Percentiles rank a stretch among this genome's conserved stretches.
These are phyloP conservation scores for Sylvicapra grimmia DNA, from an alignment of 2,113 vertebrate species.

Conservation along the genomic window DNA sequence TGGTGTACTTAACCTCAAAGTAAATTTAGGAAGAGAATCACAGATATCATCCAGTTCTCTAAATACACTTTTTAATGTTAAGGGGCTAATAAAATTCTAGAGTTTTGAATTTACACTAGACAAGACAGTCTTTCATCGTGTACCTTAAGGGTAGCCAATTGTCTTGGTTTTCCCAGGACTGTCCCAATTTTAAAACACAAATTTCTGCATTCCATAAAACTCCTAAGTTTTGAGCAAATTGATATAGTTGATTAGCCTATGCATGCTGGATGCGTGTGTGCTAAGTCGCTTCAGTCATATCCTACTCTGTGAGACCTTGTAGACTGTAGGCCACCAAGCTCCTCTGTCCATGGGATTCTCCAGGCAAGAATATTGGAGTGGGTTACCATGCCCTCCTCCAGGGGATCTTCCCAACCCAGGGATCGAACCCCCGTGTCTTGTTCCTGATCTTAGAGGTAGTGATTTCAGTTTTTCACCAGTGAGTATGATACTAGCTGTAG, in stretches of 20 bases:
- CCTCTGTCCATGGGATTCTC: neutral
- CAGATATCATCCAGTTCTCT: neutral
- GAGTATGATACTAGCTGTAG: no score
- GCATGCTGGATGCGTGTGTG: neutral
- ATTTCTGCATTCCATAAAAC: neutral
- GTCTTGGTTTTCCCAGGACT: neutral
- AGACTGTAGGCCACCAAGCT: neutral
- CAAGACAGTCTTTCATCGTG: neutral
- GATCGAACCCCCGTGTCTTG: neutral
- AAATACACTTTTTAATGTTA: neutral
- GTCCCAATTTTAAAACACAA: neutral
- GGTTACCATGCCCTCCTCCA: neutral
- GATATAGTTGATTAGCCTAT: neutral
- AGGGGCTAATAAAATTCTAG: neutral
- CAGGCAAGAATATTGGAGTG: neutral
- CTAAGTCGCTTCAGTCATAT: neutral
- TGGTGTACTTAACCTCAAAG: neutral
- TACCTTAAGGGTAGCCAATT: neutral
- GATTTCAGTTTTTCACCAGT: neutral
- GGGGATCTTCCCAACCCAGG: neutral
- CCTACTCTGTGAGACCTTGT: neutral
- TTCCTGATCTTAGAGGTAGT: neutral
- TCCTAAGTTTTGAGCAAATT: neutral
- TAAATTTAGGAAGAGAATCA: neutral
- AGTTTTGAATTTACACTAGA: neutral